Evolutionary conservation across 1,140 invertebrate species (phyloP).

Genomic region (Myzus persicae): DNA sequence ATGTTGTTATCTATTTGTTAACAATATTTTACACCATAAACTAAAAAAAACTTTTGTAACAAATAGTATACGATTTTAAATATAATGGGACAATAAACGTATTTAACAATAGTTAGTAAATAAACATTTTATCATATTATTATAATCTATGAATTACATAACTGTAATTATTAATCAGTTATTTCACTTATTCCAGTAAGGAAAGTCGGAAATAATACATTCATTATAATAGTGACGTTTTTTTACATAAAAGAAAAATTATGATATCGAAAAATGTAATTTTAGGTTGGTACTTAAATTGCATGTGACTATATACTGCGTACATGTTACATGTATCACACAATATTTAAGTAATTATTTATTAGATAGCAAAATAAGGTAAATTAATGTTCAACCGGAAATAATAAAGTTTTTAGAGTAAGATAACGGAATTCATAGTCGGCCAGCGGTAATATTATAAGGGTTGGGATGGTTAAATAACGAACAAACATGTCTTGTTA

Average conservation of each 20-base stretch:
- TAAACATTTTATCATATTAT: not conserved
- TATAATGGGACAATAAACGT: not conserved
- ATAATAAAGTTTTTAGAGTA: not conserved
- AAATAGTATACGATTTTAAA: not conserved
- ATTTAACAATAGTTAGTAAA: not conserved
- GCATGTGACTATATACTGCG: too few relatives aligned
- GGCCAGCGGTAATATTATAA: not conserved
- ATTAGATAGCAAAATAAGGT: not conserved
- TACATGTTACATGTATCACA: not conserved
- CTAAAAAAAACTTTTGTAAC: not conserved
- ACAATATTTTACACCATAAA: not conserved
- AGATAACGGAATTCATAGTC: not conserved
- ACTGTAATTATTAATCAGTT: not conserved
- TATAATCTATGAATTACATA: not conserved
- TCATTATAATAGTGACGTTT: not conserved
- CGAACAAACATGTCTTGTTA: too few relatives aligned
- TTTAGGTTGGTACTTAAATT: too few relatives aligned
- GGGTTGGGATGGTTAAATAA: too few relatives aligned
- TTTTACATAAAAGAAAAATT: not conserved
- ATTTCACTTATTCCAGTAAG: not conserved
- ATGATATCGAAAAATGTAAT: not conserved
- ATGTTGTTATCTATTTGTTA: too few relatives aligned
- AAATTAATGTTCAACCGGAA: not conserved
- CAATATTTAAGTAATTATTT: not conserved
- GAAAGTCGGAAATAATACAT: not conserved